Evolutionary conservation across 2,113 vertebrate species (phyloP).

Genomic region (Callipepla squamata): DNA sequence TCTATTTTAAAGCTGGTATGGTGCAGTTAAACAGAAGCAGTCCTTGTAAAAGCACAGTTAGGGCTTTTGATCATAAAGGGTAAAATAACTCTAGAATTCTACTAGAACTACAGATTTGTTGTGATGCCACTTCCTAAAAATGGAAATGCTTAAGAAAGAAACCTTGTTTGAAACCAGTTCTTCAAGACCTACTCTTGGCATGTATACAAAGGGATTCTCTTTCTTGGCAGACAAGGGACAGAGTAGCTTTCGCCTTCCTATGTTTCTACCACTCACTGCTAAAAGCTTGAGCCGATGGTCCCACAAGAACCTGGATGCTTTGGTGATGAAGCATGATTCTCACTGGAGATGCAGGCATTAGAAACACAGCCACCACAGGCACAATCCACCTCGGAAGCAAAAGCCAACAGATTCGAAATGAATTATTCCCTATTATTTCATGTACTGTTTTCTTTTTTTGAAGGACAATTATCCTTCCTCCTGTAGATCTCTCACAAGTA

Average conservation of each 20-base stretch:
- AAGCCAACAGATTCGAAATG: background rate
- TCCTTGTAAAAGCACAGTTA: background rate
- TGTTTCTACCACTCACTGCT: background rate
- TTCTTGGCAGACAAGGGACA: background rate
- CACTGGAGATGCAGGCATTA: background rate
- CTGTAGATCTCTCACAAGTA: background rate
- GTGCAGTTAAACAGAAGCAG: background rate
- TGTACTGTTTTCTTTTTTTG: fast-evolving
- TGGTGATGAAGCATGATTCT: background rate
- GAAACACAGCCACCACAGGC: background rate
- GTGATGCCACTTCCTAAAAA: background rate
- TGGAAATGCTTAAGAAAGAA: background rate
- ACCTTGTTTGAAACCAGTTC: background rate
- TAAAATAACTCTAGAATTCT: background rate
- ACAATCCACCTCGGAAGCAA: background rate
- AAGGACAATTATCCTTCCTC: background rate
- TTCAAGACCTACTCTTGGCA: background rate
- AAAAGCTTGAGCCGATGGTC: background rate
- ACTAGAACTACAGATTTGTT: background rate
- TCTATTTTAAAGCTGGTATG: background rate
- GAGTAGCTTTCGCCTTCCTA: background rate
- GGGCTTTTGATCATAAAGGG: background rate
- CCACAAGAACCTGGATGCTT: background rate
- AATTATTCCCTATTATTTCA: fast-evolving
- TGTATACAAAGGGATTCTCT: background rate